Base-by-base conservation (phyloP, 2,888 invertebrate genomes). In the Agonopterix subpropinquella region DNA sequence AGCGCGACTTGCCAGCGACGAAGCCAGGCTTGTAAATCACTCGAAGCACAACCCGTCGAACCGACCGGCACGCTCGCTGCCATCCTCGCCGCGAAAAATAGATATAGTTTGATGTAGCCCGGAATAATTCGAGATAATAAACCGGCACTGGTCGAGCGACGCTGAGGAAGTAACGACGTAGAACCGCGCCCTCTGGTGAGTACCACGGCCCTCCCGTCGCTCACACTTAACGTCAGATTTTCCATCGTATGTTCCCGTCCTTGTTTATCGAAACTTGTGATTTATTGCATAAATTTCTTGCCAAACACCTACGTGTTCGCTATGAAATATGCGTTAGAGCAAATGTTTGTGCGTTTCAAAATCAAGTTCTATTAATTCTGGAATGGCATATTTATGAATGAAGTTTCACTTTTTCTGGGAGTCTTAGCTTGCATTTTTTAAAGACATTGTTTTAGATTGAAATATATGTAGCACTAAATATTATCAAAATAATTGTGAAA, bases 81-180 rank as follows among this genome's bases (percentile, higher is more conserved):
- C 58, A 63, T 67, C 65, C 64, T 63, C 74, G 72, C 69, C 71
- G 81, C 86, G 78, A 80, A 86, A 86, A 86, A 86, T 85, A 86
- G 82, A 83, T 70, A 76, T 77, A 75, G 73, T 80, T 80, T 79
- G 70, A 78, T 80, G 76, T 77, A 68, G 78, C 70, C 70, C 75
- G 80, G 82, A 81, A 80, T 71, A 80, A 78, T 79, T 18, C 70
- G 70, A 67, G 73, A 80, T 80, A 81, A 78, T 77, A 72, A 75
- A 70, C 13, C 72, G 66, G 67, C 80, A 80, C 78, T 76, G 78
- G 62, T 56, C 61, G 69, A 63, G 65, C 77, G 73, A 61, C 79
- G 64, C 64, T 66, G 76, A 58, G 56, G 67, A 64, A 67, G 72
- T 58, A 58, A 73, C 73, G 66, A 77, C 80, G 77, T 72, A 51